phyloP scores from a whole-genome alignment of 2,113 vertebrate genomes.

The Zosterops pallidus region DNA sequence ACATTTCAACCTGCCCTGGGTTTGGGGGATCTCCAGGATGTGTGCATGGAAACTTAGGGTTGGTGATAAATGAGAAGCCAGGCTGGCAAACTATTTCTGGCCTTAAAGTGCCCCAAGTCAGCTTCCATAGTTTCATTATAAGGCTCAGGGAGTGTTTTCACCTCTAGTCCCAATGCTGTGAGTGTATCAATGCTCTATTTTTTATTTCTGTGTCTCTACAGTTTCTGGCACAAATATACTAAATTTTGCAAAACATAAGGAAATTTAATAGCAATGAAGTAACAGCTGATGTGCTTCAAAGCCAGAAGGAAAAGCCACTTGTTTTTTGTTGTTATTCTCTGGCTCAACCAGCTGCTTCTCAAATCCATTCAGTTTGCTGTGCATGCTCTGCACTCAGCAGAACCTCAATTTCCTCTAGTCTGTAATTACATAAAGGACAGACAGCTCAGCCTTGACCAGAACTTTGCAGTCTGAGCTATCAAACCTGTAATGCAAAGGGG shows the following conservation, averaged over 20 bases:
- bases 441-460: background rate
- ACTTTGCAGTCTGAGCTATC: background rate
- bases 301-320: background rate
- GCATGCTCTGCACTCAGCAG: background rate
- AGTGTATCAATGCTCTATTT: background rate
- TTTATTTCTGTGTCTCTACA: background rate
- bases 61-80: background rate
- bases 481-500: background rate
- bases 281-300: background rate
- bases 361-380: background rate
- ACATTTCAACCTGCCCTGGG: background rate
- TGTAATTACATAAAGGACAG: background rate
- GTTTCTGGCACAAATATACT: background rate
- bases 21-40: background rate
- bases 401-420: background rate
- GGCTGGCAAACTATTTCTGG: background rate
- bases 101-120: background rate
- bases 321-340: background rate
- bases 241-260: background rate
- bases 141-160: background rate
- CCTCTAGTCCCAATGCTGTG: background rate
- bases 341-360: background rate
- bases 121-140: background rate
- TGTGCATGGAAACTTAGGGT: background rate
- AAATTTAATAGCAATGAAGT: background rate